Conservation (phyloP, 2,113 vertebrate species). For the Lucifuga dentata region DNA sequence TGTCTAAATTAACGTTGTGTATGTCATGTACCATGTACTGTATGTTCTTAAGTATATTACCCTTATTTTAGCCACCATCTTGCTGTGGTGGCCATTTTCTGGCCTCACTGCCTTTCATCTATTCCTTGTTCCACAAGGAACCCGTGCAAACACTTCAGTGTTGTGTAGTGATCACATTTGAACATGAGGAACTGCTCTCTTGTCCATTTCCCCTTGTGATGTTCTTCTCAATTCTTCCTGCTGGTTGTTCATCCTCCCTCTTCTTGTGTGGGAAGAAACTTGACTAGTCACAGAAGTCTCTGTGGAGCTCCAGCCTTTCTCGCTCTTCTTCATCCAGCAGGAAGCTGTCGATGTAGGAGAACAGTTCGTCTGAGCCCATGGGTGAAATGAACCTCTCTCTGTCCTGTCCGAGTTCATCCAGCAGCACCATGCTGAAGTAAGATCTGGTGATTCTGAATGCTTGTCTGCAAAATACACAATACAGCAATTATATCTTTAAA, state of each 20-base stretch:
- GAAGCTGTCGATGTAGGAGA: conserved; percentile 90
- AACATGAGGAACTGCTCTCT: conserved; percentile 7
- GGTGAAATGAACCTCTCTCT: conserved; percentile 91
- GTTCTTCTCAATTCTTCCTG: conserved; percentile 20
- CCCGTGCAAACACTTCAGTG: conserved; percentile 49
- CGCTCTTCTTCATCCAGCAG: conserved; percentile 87
- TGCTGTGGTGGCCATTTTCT: not conserved
- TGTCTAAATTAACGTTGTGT: too few species aligned
- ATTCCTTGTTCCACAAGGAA: conserved; percentile 8
- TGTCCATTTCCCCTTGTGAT: not conserved
- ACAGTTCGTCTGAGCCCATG: conserved; percentile 88
- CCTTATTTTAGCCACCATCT: too few species aligned
- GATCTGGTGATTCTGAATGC: conserved; percentile 87
- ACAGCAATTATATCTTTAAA: not conserved
- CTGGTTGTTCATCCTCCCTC: conserved; percentile 20
- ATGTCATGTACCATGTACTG: too few species aligned
- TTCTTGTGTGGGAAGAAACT: too few species aligned
- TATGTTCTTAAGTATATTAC: too few species aligned
- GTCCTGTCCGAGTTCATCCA: conserved; percentile 90
- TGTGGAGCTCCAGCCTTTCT: conserved; percentile 74
- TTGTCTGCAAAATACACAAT: conserved; percentile 81
- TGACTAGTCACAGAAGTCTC: conserved; percentile 87
- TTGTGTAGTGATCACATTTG: conserved; percentile 46
- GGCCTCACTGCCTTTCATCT: not conserved
- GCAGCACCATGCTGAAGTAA: conserved; percentile 92